Percentiles rank a stretch among this genome's conserved stretches.
Conservation (phyloP, 2,113 vertebrate species). For the Ictalurus punctatus region DNA sequence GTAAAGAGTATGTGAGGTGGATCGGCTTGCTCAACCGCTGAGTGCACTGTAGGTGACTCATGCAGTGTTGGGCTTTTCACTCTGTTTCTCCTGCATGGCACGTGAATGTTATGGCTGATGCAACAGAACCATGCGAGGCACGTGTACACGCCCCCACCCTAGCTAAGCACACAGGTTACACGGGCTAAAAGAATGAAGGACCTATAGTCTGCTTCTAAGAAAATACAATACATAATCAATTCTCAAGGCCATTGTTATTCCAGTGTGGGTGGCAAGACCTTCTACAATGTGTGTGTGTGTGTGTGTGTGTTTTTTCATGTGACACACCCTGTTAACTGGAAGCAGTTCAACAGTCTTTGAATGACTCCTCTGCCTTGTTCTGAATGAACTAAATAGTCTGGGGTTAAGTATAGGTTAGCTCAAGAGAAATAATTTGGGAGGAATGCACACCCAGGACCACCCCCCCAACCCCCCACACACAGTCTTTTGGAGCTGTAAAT, state of each 20-base stretch:
- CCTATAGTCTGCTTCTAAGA: background rate
- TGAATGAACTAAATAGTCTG: conserved; percentile 69
- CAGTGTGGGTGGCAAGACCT: background rate
- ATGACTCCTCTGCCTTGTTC: conserved; percentile 45
- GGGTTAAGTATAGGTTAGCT: conserved; percentile 70
- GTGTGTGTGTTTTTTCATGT: background rate
- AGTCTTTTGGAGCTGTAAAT: conserved; percentile 65
- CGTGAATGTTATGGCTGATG: conserved; percentile 28
- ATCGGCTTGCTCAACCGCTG: conserved; percentile 25
- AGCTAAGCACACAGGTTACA: background rate
- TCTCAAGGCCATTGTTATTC: conserved; percentile 19
- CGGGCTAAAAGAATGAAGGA: background rate
- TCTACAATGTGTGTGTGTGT: conserved; percentile 26
- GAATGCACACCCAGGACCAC: conserved; percentile 63
- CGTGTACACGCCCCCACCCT: background rate
- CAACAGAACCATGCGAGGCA: conserved; percentile 30
- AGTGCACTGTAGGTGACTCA: conserved; percentile 38
- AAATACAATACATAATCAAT: background rate
- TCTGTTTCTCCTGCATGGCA: conserved; percentile 7
- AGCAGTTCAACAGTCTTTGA: conserved; percentile 38
- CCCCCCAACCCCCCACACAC: conserved; percentile 51
- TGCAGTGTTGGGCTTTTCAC: conserved; percentile 11
- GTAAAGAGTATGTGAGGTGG: conserved; percentile 31
- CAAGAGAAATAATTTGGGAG: conserved; percentile 69
- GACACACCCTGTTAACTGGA: conserved; percentile 49